Evolutionary conservation across 1,140 invertebrate genomes (phyloP), one percentile per base, ranked within the genome.

Genomic region (Lerema accius): DNA sequence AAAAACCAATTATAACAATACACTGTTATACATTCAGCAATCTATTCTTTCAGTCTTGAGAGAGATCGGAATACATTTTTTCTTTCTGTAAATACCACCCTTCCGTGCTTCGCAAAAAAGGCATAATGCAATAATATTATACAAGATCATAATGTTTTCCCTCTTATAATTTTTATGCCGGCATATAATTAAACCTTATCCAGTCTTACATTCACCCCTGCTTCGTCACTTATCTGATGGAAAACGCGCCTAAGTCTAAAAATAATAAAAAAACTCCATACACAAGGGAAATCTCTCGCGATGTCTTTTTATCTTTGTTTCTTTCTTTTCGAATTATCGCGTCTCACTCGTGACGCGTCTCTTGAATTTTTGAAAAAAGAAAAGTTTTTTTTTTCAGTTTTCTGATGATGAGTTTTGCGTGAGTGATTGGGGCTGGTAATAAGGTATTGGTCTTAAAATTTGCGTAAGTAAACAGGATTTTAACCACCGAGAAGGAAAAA

Each of bases 241-340:
- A 40, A 60, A 60, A 60, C 32, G 45, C 56, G 45, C 32, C 56
- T 60, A 60, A 60, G 56, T 60, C 56, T 48, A 60, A 60, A 60
- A 60, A 60, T 59, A 60, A 60, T 60, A 60, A 60, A 60, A 43
- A 60, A 60, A 49, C 55, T 59, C 55, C 32, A 45, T 59, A 59
- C 55, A 59, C 55, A 59, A 59, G 55, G 55, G 55, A 59, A 59
- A 59, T 59, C 55, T 59, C 55, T 59, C 55, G 55, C 55, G 55
- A 59, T 45, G 42, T 59, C 55, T 59, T 59, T 59, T 59, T 59
- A 59, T 59, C 43, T 59, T 59, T 59, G 46, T 59, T 59, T 59
- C 42, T 59, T 59, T 59, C 55, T 59, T 59, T 59, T 59, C 55
- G 55, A 59, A 59, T 59, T 59, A 59, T 59, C 46, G 28, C 55